These are phyloP conservation scores for Rhinophrynus dorsalis DNA, from an alignment of 2,797 vertebrate genomes.

Conservation along the genomic window DNA sequence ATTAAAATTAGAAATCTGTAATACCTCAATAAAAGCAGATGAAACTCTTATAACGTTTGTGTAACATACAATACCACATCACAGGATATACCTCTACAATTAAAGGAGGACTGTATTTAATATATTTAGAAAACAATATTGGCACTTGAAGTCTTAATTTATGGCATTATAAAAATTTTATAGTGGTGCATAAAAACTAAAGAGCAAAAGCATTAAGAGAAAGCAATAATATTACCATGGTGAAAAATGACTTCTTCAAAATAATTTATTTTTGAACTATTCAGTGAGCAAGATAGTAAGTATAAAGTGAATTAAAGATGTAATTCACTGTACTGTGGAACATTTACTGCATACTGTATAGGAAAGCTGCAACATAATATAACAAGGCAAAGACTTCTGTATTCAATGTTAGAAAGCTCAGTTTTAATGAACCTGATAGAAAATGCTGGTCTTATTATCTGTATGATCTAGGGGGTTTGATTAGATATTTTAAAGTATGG, in stretches of 20 bases:
- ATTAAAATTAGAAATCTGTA: conserved; percentile 9
- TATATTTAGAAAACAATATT: conserved; percentile 57
- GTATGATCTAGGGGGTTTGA: no score
- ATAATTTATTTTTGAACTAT: conserved; percentile 51
- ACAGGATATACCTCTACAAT: conserved; percentile 51
- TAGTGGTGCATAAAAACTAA: conserved; percentile 59
- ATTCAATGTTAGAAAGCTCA: no score
- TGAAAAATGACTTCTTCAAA: conserved; percentile 61
- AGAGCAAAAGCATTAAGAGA: conserved; percentile 55
- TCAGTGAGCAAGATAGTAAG: conserved; percentile 29
- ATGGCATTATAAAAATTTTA: conserved; percentile 62
- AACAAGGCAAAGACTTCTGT: conserved; percentile 2
- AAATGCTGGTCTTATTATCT: no score
- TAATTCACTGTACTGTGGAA: conserved; percentile 15
- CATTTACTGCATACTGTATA: conserved; percentile 21
- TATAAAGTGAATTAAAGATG: conserved; percentile 33
- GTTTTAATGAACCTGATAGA: no score
- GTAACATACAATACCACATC: conserved; percentile 35
- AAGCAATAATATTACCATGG: conserved; percentile 50
- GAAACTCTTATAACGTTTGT: conserved; percentile 54
- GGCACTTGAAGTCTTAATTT: conserved; percentile 65
- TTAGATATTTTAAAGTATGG: no score
- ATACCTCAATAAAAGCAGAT: conserved; percentile 53
- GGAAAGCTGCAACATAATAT: neutral
- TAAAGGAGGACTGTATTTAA: conserved; percentile 59